These are phyloP conservation scores for Dolichopus griseipennis DNA, from an alignment of 2,888 invertebrate genomes.

Conservation along the genomic window DNA sequence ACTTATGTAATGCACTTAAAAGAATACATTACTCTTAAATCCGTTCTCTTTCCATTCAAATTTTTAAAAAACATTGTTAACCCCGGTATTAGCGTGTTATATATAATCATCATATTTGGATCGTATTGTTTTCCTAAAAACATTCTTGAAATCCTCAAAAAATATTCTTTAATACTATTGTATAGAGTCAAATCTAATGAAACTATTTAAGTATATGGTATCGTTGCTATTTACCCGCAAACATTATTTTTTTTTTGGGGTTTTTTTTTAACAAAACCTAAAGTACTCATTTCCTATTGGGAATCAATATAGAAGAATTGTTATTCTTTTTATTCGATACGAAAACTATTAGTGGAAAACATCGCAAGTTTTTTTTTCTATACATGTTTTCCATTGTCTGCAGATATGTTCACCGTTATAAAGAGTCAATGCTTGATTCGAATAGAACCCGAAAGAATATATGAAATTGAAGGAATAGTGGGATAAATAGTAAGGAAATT, in stretches of 20 bases:
- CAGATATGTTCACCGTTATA: no score
- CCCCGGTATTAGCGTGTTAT: neutral
- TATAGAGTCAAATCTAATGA: neutral
- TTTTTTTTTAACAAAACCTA: neutral
- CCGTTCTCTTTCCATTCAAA: neutral
- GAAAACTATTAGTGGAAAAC: neutral
- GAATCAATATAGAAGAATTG: neutral
- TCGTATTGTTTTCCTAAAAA: neutral
- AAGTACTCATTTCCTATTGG: conserved; percentile 1
- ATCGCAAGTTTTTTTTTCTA: neutral
- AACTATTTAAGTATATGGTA: neutral
- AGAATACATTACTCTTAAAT: no score
- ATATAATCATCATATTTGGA: neutral
- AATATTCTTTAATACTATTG: neutral
- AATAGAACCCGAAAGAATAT: neutral
- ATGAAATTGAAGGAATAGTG: no score
- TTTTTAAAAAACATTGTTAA: neutral
- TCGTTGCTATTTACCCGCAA: neutral
- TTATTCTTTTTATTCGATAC: neutral
- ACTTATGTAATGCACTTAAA: no score
- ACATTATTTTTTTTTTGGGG: neutral
- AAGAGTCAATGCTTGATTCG: neutral
- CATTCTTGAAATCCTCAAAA: neutral
- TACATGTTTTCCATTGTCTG: neutral
- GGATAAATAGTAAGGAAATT: no score